Evolutionary conservation across 2,888 invertebrate species (phyloP).

Genomic region (Micoletzkya japonica): DNA sequence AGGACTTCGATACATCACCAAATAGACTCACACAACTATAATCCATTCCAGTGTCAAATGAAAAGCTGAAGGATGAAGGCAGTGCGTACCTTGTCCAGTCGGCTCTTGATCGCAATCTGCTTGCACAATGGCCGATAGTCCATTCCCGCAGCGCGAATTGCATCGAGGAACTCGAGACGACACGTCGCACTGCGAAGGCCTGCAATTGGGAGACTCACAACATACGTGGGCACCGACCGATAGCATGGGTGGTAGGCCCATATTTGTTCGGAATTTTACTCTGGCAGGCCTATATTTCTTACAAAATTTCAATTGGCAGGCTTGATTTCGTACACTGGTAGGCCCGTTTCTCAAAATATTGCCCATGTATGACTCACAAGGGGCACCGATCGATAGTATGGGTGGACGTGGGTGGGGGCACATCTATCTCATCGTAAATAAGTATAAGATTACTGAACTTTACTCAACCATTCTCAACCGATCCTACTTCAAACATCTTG

Average conservation of each 20-base stretch:
- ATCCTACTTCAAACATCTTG: too few species aligned
- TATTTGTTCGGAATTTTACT: too few species aligned
- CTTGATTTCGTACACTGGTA: too few species aligned
- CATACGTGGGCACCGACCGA: too few species aligned
- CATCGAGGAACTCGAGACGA: constrained; percentile 15
- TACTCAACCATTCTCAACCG: too few species aligned
- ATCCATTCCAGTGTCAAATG: not conserved
- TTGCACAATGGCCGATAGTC: constrained; percentile 7
- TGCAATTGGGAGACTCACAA: not conserved
- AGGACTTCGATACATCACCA: not conserved
- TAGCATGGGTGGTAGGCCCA: too few species aligned
- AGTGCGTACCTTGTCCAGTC: constrained; percentile 3
- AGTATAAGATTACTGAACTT: too few species aligned
- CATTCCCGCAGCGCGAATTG: not conserved
- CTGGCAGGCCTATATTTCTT: too few species aligned
- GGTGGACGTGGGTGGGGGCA: not conserved
- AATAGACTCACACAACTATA: not conserved
- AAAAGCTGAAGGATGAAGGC: not conserved
- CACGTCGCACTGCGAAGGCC: constrained; percentile 15
- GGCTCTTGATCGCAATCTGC: constrained; percentile 18
- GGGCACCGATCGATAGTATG: not conserved
- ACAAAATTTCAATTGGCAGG: too few species aligned
- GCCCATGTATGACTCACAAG: not conserved
- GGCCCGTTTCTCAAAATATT: too few species aligned
- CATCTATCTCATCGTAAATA: too few species aligned